Evolutionary conservation across 35 echinoderm and acorn worm genomes (phyloP), one percentile per base, ranked within the genome.

Genomic region (Ptychodera flava): DNA sequence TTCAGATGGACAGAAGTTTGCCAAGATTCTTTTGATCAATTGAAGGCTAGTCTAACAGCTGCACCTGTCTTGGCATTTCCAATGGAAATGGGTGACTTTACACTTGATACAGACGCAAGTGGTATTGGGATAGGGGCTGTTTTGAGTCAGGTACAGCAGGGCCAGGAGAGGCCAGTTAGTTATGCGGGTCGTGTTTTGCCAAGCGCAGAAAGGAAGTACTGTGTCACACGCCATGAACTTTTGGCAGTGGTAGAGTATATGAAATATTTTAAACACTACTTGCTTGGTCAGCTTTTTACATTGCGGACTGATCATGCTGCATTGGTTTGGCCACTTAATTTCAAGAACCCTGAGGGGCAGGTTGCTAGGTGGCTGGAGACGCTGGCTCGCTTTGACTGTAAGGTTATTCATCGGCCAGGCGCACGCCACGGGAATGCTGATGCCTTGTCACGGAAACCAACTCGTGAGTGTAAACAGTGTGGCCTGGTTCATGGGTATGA

Each of bases 81-180:
- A 28, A 76, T 64, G 10, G 30, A 33, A 36, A 36, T 83, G 29
- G 87, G 29, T 1, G 28, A 37, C 16, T 95, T 92, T 81, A 78
- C 92, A n/a, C 35, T 93, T 31, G 88, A 90, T 80, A 93, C 88
- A 31, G 88, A 93, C 77, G 92, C 92, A 0, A 90, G 92, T 30
- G 76, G 82, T 31, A 35, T 45, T 16, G 83, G 53, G 33, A 79
- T 79, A 28, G 85, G 85, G 33, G 88, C 79, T 29, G 88, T 93
- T n/a, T 87, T 93, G 76, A 90, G 83, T 0, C 92, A 93, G 78
- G 37, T 78, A 29, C 53, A 90, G 1, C 82, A 86, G 30, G 92
- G 78, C 27, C 6, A 77, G 0, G 91, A 93, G 33, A 86, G 76
- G 22, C 82, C 85, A 45, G 36, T 93, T 22, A 88, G 84, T 0